These are phyloP conservation scores for Micrasema minimum DNA, from an alignment of 1,140 invertebrate species.

Conservation along the genomic window DNA sequence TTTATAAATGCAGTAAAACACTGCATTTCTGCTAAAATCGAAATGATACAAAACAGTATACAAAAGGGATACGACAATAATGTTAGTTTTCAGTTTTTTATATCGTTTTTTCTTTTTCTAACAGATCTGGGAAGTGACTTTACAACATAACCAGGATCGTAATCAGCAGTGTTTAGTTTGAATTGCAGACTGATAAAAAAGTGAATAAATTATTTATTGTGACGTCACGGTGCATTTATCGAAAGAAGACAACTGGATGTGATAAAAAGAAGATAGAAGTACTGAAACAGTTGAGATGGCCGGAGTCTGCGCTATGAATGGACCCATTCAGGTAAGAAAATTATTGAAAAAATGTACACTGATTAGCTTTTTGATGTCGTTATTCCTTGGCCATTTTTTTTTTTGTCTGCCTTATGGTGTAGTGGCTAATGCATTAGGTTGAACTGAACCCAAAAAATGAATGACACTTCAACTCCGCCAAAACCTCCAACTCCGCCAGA, in stretches of 20 bases:
- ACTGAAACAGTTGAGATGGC: constrained; percentile 19
- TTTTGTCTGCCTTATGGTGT: no score
- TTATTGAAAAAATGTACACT: no score
- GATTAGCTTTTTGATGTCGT: no score
- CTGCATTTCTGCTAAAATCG: no score
- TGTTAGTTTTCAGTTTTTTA: background rate
- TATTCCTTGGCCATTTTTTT: no score
- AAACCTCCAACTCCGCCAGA: no score
- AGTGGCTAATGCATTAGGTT: no score
- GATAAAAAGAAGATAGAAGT: constrained; percentile 12
- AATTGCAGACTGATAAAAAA: constrained; percentile 18
- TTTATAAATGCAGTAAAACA: no score
- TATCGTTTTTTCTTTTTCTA: constrained; percentile 26
- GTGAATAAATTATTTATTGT: constrained; percentile 17
- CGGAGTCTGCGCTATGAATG: constrained; percentile 31
- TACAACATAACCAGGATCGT: constrained; percentile 38
- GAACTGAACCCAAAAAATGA: no score
- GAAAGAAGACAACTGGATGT: constrained; percentile 20
- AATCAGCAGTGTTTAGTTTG: constrained; percentile 11
- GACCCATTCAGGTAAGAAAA: constrained; percentile 26
- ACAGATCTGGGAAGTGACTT: constrained; percentile 51
- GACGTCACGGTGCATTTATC: constrained; percentile 25
- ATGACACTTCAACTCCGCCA: no score
- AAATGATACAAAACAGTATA: constrained; percentile 3
- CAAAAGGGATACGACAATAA: no score